Percentiles rank a stretch among this genome's conserved stretches.
Conservation (phyloP, 2,888 invertebrate genomes). For the Microplitis manilae region DNA sequence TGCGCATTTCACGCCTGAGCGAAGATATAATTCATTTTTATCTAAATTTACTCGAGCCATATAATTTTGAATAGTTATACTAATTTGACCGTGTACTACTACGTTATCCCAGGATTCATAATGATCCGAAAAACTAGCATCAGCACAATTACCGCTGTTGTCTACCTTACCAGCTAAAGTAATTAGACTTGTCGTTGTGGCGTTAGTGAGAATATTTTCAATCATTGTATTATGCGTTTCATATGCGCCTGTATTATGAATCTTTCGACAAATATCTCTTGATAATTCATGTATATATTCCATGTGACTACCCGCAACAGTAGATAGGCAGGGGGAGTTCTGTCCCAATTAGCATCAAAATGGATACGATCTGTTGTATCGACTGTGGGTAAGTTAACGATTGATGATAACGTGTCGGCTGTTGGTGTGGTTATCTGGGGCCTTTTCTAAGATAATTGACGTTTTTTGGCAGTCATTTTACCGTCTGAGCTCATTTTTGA, state of each 20-base stretch:
- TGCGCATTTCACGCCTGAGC: slow-evolving; percentile 37
- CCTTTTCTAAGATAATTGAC: too few species aligned
- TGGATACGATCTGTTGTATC: too few species aligned
- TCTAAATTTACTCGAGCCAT: slow-evolving; percentile 29
- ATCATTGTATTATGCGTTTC: not conserved
- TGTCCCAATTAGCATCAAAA: too few species aligned
- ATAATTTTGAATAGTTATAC: slow-evolving; percentile 24
- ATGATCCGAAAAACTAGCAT: slow-evolving; percentile 22
- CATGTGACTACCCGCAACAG: not conserved
- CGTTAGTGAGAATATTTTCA: not conserved
- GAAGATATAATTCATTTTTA: slow-evolving; percentile 30
- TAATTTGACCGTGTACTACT: slow-evolving; percentile 32
- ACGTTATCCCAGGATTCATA: slow-evolving; percentile 38
- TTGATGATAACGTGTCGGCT: too few species aligned
- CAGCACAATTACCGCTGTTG: slow-evolving; percentile 9
- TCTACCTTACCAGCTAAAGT: not conserved
- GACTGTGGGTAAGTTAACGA: too few species aligned
- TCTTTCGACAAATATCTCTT: slow-evolving; percentile 8
- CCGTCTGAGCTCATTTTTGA: too few species aligned
- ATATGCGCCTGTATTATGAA: slow-evolving; percentile 15
- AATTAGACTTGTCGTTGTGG: not conserved
- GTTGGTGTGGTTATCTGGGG: too few species aligned
- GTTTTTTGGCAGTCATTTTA: too few species aligned
- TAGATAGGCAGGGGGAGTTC: too few species aligned
- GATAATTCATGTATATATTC: slow-evolving; percentile 22